Conservation (phyloP, 2,797 vertebrate genomes). For the Sebastes vulpes region DNA sequence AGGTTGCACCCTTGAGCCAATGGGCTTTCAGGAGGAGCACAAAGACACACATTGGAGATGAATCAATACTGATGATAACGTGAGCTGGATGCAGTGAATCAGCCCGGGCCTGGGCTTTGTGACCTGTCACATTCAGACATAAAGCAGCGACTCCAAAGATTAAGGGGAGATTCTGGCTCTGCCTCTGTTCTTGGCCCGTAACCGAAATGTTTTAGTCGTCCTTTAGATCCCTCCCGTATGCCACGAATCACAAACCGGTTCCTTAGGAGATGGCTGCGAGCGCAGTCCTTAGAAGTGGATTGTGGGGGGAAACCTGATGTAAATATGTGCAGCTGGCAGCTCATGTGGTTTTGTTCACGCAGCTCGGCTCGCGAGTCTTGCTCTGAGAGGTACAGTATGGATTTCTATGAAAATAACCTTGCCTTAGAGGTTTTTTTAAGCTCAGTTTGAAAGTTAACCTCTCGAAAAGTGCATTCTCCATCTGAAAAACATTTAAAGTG, state of each 20-base stretch:
- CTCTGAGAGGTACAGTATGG: conserved; percentile 66
- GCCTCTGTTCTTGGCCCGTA: conserved; percentile 24
- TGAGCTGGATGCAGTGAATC: conserved; percentile 57
- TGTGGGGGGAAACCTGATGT: conserved; percentile 72
- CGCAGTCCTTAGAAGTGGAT: conserved; percentile 75
- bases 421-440: conserved; percentile 26
- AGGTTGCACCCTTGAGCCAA: conserved; percentile 43
- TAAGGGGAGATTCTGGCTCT: conserved; percentile 41
- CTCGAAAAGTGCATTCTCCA: conserved; percentile 53
- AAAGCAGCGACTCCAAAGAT: conserved; percentile 66
- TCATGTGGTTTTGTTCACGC: conserved; percentile 83
- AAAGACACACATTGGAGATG: conserved; percentile 62
- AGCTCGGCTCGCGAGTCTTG: conserved; percentile 34
- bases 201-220: conserved; percentile 53
- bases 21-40: conserved; percentile 50
- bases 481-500: conserved; percentile 65
- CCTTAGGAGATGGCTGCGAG: conserved; percentile 71
- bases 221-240: conserved; percentile 59
- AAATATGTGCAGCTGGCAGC: conserved; percentile 80
- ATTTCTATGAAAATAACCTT: conserved; percentile 74
- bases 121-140: conserved; percentile 65
- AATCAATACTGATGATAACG: conserved; percentile 63
- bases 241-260: conserved; percentile 55
- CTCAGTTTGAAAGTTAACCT: conserved; percentile 59
- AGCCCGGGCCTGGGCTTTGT: conserved; percentile 42